Evolutionary conservation across 2,113 vertebrate species (phyloP), one percentile per base, ranked within the genome.

Genomic region (Rhinolophus sinicus): DNA sequence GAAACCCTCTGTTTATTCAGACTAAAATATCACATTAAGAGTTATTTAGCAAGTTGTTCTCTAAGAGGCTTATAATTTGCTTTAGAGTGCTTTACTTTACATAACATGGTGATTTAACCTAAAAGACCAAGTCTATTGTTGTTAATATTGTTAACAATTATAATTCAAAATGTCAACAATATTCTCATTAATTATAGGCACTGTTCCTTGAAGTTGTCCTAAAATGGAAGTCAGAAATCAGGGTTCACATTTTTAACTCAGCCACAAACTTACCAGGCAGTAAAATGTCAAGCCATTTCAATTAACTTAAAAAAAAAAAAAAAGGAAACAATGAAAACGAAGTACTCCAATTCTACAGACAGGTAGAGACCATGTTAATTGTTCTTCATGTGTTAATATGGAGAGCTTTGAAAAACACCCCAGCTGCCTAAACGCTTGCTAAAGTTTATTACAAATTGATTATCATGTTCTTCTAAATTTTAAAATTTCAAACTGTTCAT

Each of bases 1-100:
- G 89, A 97, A 97, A 85, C 84, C 10, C 88, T 93, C 92, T 96
- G 47, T 97, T 97, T 95, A 94, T 97, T 97, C 83, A 94, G 30
- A 93, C 30, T 38, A 95, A 97, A 86, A 94, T 83, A 93, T 33
- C 16, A 30, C 89, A 81, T 58, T 24, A 40, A 96, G 92, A 3
- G 33, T 87, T 76, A 93, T 64, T 94, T 90, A 93, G 16, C 86
- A 96, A 92, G 72, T 96, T 88, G 12, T 2, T 93, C 44, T 62
- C 0, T 93, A 90, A 86, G 22, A 82, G 93, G 40, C 14, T 0
- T 0, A 60, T 30, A 58, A 33, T 67, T 94, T 82, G 40, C 6
- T n/a, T 30, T 50, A n/a, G n/a, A 91, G 75, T 22, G 62, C 21
- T 94, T 92, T 95, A 47, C 21, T 94, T 84, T 82, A 52, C 24